Evolutionary conservation across 2,888 invertebrate genomes (phyloP), one percentile per base, ranked within the genome.

Genomic region (Myopa tessellatipennis): DNA sequence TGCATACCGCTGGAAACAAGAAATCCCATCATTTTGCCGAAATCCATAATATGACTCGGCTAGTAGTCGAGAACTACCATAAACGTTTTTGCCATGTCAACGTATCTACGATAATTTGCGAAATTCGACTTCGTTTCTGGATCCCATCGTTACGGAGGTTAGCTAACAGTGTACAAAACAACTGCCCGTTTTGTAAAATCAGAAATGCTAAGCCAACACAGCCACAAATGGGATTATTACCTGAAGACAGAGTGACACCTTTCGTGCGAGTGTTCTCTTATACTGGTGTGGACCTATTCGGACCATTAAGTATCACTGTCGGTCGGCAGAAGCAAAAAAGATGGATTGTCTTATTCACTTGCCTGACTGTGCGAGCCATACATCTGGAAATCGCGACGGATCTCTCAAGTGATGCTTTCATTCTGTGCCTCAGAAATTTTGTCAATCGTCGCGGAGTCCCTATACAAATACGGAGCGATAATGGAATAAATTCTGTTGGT

Each of bases 401-500:
- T 45, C 45, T 77, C 5, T 75, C 73, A 1, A 77, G 65, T 50
- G 78, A 80, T 58, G 61, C 77, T 6, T 77, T 45, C 52, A 16
- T 78, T 1, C 8, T 79, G 26, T 71, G 78, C 65, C 16, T 77
- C 45, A 8, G 72, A 68, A 36, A 45, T 45, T n/a, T 45, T 36
- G 74, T 79, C 0, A 82, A 81, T 52, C 68, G 82, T 16, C n/a
- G 78, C 6, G 80, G 80, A 0, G 79, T 69, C 0, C 82, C 80
- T 0, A 60, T 77, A 5, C 50, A 71, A 26, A 80, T 82, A 0
- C 16, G 80, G 16, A 77, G 79, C 63, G 79, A 82, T 38, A 80
- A 77, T 38, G 77, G 80, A 5, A 81, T 78, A 5, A 81, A 80
- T 50, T 80, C 80, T 52, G 77, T 79, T 8, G 79, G 80, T 2